Conservation (phyloP, 1,140 invertebrate species). For the Saxidomus purpurata region DNA sequence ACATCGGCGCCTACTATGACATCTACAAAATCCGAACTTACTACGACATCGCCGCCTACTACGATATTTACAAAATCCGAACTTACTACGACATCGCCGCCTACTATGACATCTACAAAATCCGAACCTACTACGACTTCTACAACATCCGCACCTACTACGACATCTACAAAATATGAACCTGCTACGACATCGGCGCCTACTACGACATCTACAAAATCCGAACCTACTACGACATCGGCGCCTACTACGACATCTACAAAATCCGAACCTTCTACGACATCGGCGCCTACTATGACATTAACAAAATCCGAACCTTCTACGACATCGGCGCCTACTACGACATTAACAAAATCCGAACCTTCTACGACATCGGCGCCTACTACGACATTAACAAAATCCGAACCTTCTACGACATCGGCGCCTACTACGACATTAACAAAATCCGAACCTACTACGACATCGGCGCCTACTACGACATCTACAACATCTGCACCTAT, state of each 20-base stretch:
- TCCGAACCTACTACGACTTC: background rate
- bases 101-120: background rate
- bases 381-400: background rate
- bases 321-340: background rate
- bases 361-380: background rate
- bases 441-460: background rate
- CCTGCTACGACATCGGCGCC: background rate
- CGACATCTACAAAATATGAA: background rate
- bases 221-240: background rate
- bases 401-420: background rate
- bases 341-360: no score
- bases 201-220: background rate
- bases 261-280: background rate
- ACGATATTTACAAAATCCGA: background rate
- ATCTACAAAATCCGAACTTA: background rate
- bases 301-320: background rate
- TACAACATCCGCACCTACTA: background rate
- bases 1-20: background rate
- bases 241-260: background rate
- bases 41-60: background rate
- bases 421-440: background rate
- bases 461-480: background rate
- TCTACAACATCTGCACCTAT: background rate
- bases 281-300: background rate
- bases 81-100: background rate